These are phyloP conservation scores for Paralichthys olivaceus DNA, from an alignment of 2,113 vertebrate genomes.

Conservation along the genomic window DNA sequence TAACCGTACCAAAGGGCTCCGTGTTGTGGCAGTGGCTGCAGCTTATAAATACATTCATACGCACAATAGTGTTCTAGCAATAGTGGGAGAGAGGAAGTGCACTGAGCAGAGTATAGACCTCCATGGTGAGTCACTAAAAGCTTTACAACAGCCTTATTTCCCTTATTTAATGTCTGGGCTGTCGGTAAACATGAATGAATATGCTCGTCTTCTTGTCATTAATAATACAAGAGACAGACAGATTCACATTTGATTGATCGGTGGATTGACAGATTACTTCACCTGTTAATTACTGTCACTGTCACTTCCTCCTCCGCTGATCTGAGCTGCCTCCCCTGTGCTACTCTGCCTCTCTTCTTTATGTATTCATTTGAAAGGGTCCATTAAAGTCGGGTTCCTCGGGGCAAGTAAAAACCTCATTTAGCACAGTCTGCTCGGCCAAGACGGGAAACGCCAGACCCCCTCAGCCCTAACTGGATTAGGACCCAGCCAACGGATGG, in stretches of 20 bases:
- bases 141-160: constrained; percentile 16
- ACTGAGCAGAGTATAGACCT: constrained; percentile 39
- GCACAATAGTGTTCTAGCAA: constrained; percentile 62
- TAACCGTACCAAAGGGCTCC: constrained; percentile 63
- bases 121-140: constrained; percentile 36
- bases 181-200: constrained; percentile 19
- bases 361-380: constrained; percentile 76
- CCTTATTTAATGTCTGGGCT: constrained; percentile 26
- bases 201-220: constrained; percentile 4
- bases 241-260: constrained; percentile 42
- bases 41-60: constrained; percentile 74
- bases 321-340: constrained; percentile 24
- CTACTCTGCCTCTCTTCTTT: constrained; percentile 59
- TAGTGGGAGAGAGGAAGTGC: constrained; percentile 64
- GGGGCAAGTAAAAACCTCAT: constrained; percentile 82
- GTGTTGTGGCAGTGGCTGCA: constrained; percentile 22
- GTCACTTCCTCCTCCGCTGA: constrained; percentile 23
- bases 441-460: constrained; percentile 83
- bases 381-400: constrained; percentile 82
- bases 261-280: constrained; percentile 50
- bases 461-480: constrained; percentile 81
- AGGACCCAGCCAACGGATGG: constrained; percentile 82
- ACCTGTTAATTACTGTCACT: constrained; percentile 69
- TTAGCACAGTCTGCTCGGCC: constrained; percentile 79
- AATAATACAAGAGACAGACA: background rate